phyloP scores from a whole-genome alignment of 2,113 vertebrate genomes.

The Crotalus horridus region DNA sequence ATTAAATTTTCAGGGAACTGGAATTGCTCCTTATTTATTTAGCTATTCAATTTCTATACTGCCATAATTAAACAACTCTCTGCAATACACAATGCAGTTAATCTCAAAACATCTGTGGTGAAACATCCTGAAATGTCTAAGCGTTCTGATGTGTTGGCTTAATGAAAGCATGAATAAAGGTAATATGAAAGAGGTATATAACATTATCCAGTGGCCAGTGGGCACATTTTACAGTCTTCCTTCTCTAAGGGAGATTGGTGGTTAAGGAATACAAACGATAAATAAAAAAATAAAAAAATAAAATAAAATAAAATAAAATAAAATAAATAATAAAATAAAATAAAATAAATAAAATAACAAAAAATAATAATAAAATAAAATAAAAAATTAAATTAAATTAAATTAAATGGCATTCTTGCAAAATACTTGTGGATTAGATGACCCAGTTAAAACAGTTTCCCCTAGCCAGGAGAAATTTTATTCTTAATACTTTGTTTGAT shows the following conservation, averaged over 20 bases:
- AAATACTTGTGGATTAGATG: background rate
- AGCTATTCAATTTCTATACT: background rate
- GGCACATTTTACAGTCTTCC: background rate
- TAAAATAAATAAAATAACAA: too few relatives aligned
- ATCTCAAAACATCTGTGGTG: background rate
- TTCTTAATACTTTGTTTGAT: too few relatives aligned
- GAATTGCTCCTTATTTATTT: background rate
- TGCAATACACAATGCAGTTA: background rate
- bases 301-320: too few relatives aligned
- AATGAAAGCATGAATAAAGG: background rate
- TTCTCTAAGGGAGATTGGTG: too few relatives aligned
- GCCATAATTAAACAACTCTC: background rate
- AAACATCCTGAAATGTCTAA: background rate
- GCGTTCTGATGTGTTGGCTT: background rate
- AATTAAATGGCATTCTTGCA: background rate
- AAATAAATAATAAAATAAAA: too few relatives aligned
- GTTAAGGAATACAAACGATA: too few relatives aligned
- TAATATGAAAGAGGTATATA: background rate
- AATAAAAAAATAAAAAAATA: too few relatives aligned
- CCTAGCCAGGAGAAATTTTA: background rate
- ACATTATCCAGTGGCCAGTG: background rate
- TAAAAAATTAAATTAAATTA: too few relatives aligned
- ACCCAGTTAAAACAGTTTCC: background rate
- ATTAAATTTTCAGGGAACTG: background rate
- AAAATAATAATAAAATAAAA: too few relatives aligned